A percentile compares a stretch with the other conserved stretches of the same genome.
Evolutionary conservation across 2,113 vertebrate genomes (phyloP).

Genomic region (Neogobius melanostomus): DNA sequence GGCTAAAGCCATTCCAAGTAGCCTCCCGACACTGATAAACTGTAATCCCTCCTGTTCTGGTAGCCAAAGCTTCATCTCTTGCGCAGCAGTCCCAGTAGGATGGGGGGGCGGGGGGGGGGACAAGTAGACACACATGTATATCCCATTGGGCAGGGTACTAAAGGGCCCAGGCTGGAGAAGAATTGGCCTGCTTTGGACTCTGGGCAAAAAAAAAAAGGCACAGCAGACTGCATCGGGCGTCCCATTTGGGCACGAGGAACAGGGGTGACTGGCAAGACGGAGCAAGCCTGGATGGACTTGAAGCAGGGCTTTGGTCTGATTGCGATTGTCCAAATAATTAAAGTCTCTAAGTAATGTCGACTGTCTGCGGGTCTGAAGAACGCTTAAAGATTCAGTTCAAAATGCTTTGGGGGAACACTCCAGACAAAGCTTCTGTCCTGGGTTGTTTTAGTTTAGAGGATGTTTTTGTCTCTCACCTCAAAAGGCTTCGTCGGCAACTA

Average conservation of each 20-base stretch:
- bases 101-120: not conserved
- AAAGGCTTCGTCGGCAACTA: too few species aligned
- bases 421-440: too few species aligned
- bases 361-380: not conserved
- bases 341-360: not conserved
- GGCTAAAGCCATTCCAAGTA: not conserved
- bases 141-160: constrained; percentile 9
- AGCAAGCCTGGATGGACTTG: not conserved
- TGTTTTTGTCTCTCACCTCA: too few species aligned
- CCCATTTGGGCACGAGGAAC: constrained; percentile 15
- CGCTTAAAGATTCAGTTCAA: too few species aligned
- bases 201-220: not conserved
- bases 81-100: constrained; percentile 20
- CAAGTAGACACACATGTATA: constrained; percentile 12
- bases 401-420: too few species aligned
- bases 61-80: constrained; percentile 21
- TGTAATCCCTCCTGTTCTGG: constrained; percentile 2
- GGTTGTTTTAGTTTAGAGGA: too few species aligned
- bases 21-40: constrained; percentile 7
- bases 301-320: not conserved
- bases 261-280: constrained; percentile 12
- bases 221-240: not conserved
- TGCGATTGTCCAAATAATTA: not conserved
- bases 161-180: constrained; percentile 5
- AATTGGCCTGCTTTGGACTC: constrained; percentile 1